These are phyloP conservation scores for Solea solea DNA, from an alignment of 2,113 vertebrate genomes.

Conservation along the genomic window DNA sequence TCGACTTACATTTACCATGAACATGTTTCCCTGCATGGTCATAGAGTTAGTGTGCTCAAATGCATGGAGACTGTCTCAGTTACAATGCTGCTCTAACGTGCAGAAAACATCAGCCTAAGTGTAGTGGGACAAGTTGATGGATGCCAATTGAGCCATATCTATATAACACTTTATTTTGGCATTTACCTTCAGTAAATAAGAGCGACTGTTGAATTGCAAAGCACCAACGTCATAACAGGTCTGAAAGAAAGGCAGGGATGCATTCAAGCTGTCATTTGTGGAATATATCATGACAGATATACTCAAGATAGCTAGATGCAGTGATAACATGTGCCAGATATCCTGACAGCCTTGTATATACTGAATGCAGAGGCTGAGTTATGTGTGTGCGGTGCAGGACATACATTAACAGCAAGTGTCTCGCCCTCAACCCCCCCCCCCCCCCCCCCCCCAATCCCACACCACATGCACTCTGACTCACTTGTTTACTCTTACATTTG, in stretches of 20 bases:
- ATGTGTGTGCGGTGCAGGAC: background rate
- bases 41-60: too few species aligned
- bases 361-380: conserved; percentile 17
- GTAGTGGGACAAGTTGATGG: background rate
- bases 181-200: conserved; percentile 15
- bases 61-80: too few species aligned
- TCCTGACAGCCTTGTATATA: conserved; percentile 17
- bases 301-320: conserved; percentile 4
- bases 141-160: conserved; percentile 14
- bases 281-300: background rate
- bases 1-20: too few species aligned
- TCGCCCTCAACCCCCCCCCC: conserved; percentile 3
- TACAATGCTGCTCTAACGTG: too few species aligned
- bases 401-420: background rate
- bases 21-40: too few species aligned
- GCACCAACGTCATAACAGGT: background rate
- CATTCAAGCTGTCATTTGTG: conserved; percentile 37
- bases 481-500: conserved; percentile 28
- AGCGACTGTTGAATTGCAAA: conserved; percentile 18
- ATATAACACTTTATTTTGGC: conserved; percentile 18
- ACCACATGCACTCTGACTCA: conserved; percentile 8
- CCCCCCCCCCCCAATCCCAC: background rate
- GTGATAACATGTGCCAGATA: conserved; percentile 31
- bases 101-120: background rate
- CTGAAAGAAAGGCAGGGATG: conserved; percentile 5